A percentile compares a stretch with the other conserved stretches of the same genome.
phyloP scores from a whole-genome alignment of 2,888 invertebrate species.

The Drosophila cyrtoloma region DNA sequence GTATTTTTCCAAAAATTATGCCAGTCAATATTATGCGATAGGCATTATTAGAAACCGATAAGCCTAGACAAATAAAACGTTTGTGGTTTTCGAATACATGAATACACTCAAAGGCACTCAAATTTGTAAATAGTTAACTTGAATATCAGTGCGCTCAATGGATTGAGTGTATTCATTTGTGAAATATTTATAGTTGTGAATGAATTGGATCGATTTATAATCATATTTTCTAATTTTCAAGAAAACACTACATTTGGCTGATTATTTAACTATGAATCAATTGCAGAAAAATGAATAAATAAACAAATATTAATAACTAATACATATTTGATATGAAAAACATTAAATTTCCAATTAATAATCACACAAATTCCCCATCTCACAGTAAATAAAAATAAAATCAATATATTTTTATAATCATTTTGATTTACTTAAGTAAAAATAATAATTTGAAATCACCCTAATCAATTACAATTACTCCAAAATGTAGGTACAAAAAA shows the following conservation, averaged over 20 bases:
- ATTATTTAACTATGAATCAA: neutral
- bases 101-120: slow-evolving; percentile 4
- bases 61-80: neutral
- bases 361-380: neutral
- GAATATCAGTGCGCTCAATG: neutral
- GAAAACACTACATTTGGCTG: neutral
- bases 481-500: neutral
- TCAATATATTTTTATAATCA: neutral
- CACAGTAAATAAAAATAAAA: neutral
- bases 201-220: neutral
- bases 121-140: slow-evolving; percentile 8
- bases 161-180: neutral
- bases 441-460: neutral
- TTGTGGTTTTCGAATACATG: neutral
- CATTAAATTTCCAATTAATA: neutral
- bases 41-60: slow-evolving; percentile 34
- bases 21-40: slow-evolving; percentile 51
- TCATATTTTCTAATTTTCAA: neutral
- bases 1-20: slow-evolving; percentile 40
- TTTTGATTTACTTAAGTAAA: neutral
- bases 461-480: no score
- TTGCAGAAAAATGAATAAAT: neutral
- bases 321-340: neutral
- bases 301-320: neutral
- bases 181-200: neutral